These are phyloP conservation scores for Trachymyrmex septentrionalis DNA, from an alignment of 1,140 invertebrate genomes.

Conservation along the genomic window DNA sequence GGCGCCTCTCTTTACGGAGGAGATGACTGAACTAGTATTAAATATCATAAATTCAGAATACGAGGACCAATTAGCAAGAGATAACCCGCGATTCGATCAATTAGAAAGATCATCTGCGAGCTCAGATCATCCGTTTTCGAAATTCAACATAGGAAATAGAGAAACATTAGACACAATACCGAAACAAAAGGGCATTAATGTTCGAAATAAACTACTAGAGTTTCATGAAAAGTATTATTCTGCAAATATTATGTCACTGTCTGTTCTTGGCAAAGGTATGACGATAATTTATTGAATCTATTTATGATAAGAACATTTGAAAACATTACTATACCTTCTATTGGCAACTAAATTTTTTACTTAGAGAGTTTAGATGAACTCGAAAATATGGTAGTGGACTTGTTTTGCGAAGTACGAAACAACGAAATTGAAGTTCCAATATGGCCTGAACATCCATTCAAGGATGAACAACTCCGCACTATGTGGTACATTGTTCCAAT, in stretches of 20 bases:
- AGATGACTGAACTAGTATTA: conserved; percentile 95
- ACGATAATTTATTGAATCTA: conserved; percentile 38
- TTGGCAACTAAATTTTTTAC: conserved; percentile 58
- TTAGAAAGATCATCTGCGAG: conserved; percentile 94
- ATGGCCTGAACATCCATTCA: conserved; percentile 95
- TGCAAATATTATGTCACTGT: conserved; percentile 96
- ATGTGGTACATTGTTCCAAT: conserved; percentile 94
- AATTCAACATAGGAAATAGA: conserved; percentile 96
- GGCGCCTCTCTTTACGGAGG: conserved; percentile 95
- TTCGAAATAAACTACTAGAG: conserved; percentile 94
- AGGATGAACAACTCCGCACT: conserved; percentile 89
- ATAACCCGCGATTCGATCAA: conserved; percentile 95
- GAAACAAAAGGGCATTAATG: conserved; percentile 92
- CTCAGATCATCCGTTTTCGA: conserved; percentile 93
- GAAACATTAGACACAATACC: conserved; percentile 94
- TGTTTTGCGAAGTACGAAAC: conserved; percentile 94
- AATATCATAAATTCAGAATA: conserved; percentile 99
- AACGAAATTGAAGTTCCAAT: conserved; percentile 90
- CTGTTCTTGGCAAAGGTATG: conserved; percentile 95
- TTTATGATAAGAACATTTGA: not conserved
- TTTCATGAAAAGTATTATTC: conserved; percentile 98
- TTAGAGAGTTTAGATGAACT: conserved; percentile 95
- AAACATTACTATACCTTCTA: not conserved
- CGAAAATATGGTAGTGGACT: conserved; percentile 91
- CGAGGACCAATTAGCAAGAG: conserved; percentile 96